phyloP scores from a whole-genome alignment of 2,797 vertebrate genomes.

The Mormyrops boulengeri region DNA sequence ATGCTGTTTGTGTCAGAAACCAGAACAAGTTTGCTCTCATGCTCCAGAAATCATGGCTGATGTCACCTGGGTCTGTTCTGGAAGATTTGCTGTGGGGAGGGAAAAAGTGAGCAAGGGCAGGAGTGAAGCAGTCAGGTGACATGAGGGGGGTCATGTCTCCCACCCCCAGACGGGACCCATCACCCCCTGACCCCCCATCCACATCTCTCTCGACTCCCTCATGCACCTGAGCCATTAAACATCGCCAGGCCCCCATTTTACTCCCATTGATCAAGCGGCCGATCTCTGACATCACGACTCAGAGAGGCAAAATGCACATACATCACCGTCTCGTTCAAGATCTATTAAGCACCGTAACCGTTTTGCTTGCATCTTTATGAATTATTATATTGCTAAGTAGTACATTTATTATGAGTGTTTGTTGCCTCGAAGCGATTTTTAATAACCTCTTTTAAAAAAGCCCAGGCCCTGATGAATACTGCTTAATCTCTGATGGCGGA shows the following conservation, averaged over 20 bases:
- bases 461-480: slow-evolving; percentile 52
- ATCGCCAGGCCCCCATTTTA: slow-evolving; percentile 46
- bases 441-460: slow-evolving; percentile 43
- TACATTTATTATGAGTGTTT: slow-evolving; percentile 55
- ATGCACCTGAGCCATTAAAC: slow-evolving; percentile 61
- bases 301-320: slow-evolving; percentile 46
- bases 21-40: neutral
- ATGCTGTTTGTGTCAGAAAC: neutral
- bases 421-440: slow-evolving; percentile 47
- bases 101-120: slow-evolving; percentile 31
- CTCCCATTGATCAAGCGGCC: slow-evolving; percentile 56
- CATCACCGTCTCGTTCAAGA: slow-evolving; percentile 35
- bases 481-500: slow-evolving; percentile 57
- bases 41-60: neutral
- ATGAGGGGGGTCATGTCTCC: slow-evolving; percentile 40
- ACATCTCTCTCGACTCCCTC: slow-evolving; percentile 49
- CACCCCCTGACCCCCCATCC: slow-evolving; percentile 10
- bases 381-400: slow-evolving; percentile 53
- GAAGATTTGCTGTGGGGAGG: slow-evolving; percentile 15
- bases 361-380: slow-evolving; percentile 56
- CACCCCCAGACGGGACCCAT: neutral
- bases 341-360: slow-evolving; percentile 53
- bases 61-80: neutral
- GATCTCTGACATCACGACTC: slow-evolving; percentile 39
- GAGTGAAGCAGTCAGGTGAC: slow-evolving; percentile 50